phyloP scores from a whole-genome alignment of 2,888 invertebrate species.

The Beris morrisii region DNA sequence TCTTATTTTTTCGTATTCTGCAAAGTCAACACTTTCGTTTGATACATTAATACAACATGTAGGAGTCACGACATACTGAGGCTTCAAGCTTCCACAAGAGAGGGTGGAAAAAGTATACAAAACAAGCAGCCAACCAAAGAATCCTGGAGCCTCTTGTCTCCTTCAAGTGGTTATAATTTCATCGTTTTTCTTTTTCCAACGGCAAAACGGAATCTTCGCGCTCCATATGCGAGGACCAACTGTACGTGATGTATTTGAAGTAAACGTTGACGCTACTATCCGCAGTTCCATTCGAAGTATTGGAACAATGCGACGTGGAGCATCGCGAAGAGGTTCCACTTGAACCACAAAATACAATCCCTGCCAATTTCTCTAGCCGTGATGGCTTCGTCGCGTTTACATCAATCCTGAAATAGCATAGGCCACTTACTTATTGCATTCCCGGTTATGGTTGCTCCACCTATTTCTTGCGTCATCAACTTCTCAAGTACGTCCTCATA shows the following conservation, averaged over 20 bases:
- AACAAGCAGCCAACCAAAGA: constrained; percentile 17
- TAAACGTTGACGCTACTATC: constrained; percentile 8
- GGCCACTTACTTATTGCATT: no score
- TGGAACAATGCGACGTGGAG: constrained; percentile 17
- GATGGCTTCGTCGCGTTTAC: no score
- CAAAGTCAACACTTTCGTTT: constrained; percentile 36
- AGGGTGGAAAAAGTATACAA: constrained; percentile 7
- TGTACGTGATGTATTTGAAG: constrained; percentile 30
- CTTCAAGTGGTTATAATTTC: constrained; percentile 27
- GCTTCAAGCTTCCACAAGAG: no score
- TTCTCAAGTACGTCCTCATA: constrained; percentile 17
- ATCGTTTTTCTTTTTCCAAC: constrained; percentile 19
- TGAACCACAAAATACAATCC: no score
- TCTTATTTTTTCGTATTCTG: constrained; percentile 18
- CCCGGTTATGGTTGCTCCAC: no score
- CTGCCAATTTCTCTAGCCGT: no score
- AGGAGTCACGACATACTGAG: no score
- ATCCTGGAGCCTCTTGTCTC: constrained; percentile 22
- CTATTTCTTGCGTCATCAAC: constrained; percentile 23
- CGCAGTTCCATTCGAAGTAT: constrained; percentile 16
- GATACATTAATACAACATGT: no score
- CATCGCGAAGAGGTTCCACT: no score
- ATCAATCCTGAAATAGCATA: no score
- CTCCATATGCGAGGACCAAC: background rate
- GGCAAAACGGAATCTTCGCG: constrained; percentile 17